Evolutionary conservation across 2,888 invertebrate genomes (phyloP).

Genomic region (Thecocarcelia acutangulata): DNA sequence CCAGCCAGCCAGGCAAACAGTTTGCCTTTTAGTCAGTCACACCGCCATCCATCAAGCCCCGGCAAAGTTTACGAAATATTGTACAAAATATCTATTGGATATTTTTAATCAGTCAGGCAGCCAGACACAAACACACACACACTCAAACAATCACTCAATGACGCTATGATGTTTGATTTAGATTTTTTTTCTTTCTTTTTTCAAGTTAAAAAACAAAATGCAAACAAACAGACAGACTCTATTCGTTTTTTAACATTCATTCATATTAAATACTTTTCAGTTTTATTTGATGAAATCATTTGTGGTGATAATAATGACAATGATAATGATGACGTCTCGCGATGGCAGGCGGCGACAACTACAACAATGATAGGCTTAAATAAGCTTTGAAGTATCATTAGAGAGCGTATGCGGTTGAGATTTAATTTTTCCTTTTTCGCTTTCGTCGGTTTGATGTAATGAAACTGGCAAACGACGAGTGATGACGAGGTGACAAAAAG

Average conservation of each 20-base stretch:
- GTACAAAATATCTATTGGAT: constrained; percentile 26
- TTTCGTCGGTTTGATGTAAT: constrained; percentile 5
- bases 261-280: constrained; percentile 5
- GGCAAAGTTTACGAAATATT: constrained; percentile 18
- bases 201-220: constrained; percentile 25
- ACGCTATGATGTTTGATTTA: constrained; percentile 40
- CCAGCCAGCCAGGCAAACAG: constrained; percentile 5
- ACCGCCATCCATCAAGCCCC: constrained; percentile 36
- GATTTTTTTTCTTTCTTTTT: constrained; percentile 1
- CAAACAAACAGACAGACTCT: too few relatives aligned
- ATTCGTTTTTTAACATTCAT: constrained; percentile 1
- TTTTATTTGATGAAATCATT: constrained; percentile 54
- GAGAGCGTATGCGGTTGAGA: constrained; percentile 31
- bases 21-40: constrained; percentile 14
- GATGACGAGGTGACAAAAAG: background rate
- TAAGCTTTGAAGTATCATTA: constrained; percentile 62
- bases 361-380: constrained; percentile 55
- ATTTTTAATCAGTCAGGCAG: constrained; percentile 56
- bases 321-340: constrained; percentile 50
- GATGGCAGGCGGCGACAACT: constrained; percentile 21
- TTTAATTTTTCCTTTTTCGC: constrained; percentile 28
- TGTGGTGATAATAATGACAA: constrained; percentile 59
- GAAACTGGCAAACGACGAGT: background rate
- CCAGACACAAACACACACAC: too few relatives aligned
- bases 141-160: constrained; percentile 48